Evolutionary conservation across 2,888 invertebrate species (phyloP).

Genomic region (Melanophora roralis): DNA sequence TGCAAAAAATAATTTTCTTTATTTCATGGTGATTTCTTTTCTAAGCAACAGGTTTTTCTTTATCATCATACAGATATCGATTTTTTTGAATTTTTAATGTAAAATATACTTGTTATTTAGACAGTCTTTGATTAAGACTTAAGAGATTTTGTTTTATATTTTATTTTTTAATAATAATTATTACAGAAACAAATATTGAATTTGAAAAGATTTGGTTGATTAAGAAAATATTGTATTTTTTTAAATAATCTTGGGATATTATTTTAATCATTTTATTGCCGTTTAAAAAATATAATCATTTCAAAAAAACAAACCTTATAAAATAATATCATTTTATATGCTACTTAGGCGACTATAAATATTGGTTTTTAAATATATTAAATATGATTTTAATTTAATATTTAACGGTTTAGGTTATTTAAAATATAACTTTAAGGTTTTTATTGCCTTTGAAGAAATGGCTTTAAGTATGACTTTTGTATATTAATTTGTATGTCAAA

Average conservation of each 20-base stretch:
- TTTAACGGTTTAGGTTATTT: not conserved
- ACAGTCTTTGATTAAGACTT: slow-evolving; percentile 9
- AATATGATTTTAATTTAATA: slow-evolving; percentile 41
- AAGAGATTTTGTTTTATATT: slow-evolving; percentile 33
- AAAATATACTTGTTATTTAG: slow-evolving; percentile 34
- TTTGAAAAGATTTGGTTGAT: slow-evolving; percentile 51
- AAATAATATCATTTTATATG: slow-evolving; percentile 10
- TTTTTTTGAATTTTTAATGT: not conserved
- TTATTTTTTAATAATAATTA: slow-evolving; percentile 37
- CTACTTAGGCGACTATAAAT: slow-evolving; percentile 30
- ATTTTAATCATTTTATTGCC: slow-evolving; percentile 34
- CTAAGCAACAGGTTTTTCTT: slow-evolving; percentile 50
- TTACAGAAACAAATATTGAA: slow-evolving; percentile 48
- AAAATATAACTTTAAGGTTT: not conserved
- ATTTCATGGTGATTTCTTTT: slow-evolving; percentile 46
- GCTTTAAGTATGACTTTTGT: no score
- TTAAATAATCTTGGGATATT: slow-evolving; percentile 47
- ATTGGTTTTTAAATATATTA: slow-evolving; percentile 29
- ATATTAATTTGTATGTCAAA: not conserved
- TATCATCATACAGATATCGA: slow-evolving; percentile 25
- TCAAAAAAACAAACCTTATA: not conserved
- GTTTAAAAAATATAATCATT: not conserved
- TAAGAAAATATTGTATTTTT: slow-evolving; percentile 50
- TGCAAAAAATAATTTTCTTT: slow-evolving; percentile 30
- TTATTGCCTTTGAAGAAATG: not conserved